A percentile compares a stretch with the other conserved stretches of the same genome.
Evolutionary conservation across 2,797 vertebrate genomes (phyloP).

Genomic region (Hybognathus amarus): DNA sequence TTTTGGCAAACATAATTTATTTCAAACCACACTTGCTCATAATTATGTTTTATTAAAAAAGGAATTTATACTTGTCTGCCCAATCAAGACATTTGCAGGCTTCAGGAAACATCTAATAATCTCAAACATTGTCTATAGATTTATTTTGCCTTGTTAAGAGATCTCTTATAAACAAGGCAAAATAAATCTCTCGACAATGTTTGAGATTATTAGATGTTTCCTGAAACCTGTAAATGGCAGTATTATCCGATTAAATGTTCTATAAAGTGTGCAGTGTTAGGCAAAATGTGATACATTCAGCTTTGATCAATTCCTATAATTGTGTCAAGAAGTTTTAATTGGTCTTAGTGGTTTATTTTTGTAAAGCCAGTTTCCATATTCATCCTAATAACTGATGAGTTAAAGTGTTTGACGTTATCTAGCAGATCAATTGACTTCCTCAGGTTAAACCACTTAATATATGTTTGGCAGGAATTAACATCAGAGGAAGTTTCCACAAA

Average conservation of each 20-base stretch:
- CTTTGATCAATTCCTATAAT: not conserved
- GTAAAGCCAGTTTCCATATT: not conserved
- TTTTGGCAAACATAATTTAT: not conserved
- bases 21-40: not conserved
- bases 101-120: not conserved
- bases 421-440: not conserved
- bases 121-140: not conserved
- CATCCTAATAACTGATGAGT: not conserved
- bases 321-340: not conserved
- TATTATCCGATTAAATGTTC: not conserved
- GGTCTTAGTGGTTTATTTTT: not conserved
- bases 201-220: too few species aligned
- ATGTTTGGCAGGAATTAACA: constrained; percentile 4
- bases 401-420: not conserved
- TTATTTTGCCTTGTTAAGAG: not conserved
- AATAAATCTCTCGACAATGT: too few species aligned
- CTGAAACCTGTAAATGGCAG: too few species aligned
- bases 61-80: not conserved
- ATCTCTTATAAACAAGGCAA: not conserved
- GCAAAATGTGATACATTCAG: not conserved
- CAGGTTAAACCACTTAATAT: not conserved
- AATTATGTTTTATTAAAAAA: not conserved
- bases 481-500: not conserved
- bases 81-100: not conserved
- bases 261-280: not conserved